These are phyloP conservation scores for Neoseiulus cucumeris DNA, from an alignment of 1,140 invertebrate genomes.

Conservation along the genomic window DNA sequence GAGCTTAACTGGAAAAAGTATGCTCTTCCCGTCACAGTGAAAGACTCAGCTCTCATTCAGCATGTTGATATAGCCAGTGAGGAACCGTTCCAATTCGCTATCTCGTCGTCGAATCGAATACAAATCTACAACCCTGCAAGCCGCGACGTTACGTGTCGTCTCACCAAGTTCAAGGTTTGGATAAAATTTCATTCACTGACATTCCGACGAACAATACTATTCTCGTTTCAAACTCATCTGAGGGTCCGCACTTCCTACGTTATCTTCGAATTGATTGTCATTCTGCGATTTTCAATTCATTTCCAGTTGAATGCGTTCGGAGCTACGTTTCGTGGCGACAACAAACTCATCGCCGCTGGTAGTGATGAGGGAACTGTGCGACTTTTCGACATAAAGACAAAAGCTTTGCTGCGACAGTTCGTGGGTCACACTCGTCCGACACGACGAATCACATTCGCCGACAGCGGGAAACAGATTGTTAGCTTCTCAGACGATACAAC, in stretches of 20 bases:
- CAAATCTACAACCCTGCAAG: background rate
- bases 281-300: background rate
- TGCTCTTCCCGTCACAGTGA: background rate
- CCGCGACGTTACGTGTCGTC: background rate
- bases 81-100: background rate
- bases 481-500: constrained; percentile 87
- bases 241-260: background rate
- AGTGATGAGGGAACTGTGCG: constrained; percentile 66
- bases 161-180: background rate
- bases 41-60: constrained; percentile 5
- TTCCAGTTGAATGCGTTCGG: constrained; percentile 42
- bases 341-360: constrained; percentile 58
- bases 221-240: background rate
- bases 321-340: constrained; percentile 59
- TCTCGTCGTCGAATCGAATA: background rate
- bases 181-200: background rate
- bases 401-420: constrained; percentile 17
- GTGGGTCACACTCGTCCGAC: constrained; percentile 35
- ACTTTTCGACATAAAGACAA: constrained; percentile 59
- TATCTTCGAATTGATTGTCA: too few species aligned
- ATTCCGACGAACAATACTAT: background rate
- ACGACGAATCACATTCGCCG: constrained; percentile 60
- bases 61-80: constrained; percentile 1
- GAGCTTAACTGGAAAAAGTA: background rate
- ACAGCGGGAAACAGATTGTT: constrained; percentile 50